A percentile compares a stretch with the other conserved stretches of the same genome.
Conservation (phyloP, 2,888 invertebrate species). For the Thysanoteuthis rhombus region DNA sequence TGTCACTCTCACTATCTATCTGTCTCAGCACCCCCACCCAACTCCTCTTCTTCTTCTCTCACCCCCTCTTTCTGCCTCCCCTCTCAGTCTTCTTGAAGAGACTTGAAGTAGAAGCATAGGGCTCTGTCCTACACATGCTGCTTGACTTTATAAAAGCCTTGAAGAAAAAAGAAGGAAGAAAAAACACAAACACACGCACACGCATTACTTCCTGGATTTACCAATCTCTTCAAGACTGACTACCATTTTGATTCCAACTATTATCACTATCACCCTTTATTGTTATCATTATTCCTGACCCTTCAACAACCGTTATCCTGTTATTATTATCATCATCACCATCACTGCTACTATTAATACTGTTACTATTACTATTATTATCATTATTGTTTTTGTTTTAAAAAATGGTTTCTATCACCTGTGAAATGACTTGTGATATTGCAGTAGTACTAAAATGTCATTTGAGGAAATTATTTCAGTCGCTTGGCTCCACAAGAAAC, state of each 20-base stretch:
- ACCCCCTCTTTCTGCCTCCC: not conserved
- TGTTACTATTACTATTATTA: not conserved
- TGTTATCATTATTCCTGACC: not conserved
- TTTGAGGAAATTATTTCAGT: conserved; percentile 12
- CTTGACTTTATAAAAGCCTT: not conserved
- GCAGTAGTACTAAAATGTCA: not conserved
- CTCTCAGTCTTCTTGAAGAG: not conserved
- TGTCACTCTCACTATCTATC: not conserved
- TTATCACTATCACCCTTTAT: not conserved
- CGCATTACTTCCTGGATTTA: not conserved
- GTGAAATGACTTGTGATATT: conserved; percentile 12
- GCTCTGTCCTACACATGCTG: not conserved
- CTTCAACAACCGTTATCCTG: not conserved
- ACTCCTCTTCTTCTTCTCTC: not conserved
- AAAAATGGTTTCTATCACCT: not conserved
- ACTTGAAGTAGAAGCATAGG: not conserved
- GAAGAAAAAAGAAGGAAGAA: not conserved
- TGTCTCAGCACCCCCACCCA: not conserved
- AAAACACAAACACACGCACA: not conserved
- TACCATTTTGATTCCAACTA: not conserved
- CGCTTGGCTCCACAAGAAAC: not conserved
- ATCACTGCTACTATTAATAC: not conserved
- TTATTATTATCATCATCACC: not conserved
- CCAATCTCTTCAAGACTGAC: not conserved
- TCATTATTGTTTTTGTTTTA: not conserved